These are phyloP conservation scores for Anoplophora glabripennis DNA, from an alignment of 1,140 invertebrate genomes.

Conservation along the genomic window DNA sequence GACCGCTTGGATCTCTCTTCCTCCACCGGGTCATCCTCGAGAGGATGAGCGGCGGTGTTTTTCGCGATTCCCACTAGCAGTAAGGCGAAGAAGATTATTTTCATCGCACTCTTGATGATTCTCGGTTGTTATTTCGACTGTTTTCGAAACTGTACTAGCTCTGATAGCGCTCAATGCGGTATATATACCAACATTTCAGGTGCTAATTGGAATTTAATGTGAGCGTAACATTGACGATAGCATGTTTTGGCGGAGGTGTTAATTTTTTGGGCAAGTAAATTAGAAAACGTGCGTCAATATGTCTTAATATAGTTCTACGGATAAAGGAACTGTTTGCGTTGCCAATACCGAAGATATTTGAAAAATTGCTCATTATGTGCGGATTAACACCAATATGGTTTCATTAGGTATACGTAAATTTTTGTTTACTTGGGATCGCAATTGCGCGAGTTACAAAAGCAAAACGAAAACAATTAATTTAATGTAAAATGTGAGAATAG, in stretches of 20 bases:
- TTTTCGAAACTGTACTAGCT: background rate
- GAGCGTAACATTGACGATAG: slow-evolving; percentile 8
- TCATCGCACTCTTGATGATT: slow-evolving; percentile 15
- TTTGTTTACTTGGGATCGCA: too few species aligned
- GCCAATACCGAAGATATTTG: too few species aligned
- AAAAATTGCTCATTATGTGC: too few species aligned
- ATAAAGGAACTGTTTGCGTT: too few species aligned
- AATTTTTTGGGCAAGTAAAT: slow-evolving; percentile 7
- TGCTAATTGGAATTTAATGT: slow-evolving; percentile 2
- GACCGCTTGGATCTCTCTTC: slow-evolving; percentile 9
- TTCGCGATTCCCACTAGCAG: slow-evolving; percentile 6
- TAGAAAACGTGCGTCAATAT: slow-evolving; percentile 11
- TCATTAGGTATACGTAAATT: too few species aligned
- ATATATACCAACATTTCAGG: background rate
- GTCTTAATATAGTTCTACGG: background rate
- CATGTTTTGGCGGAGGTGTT: background rate
- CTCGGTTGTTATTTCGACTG: background rate
- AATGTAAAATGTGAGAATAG: too few species aligned
- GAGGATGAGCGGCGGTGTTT: background rate
- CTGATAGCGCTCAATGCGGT: background rate
- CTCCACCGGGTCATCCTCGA: background rate
- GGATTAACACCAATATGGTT: too few species aligned
- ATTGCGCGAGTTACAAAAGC: background rate
- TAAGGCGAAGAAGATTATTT: slow-evolving; percentile 5
- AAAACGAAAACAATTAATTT: background rate